These are phyloP conservation scores for Hozukius guyotensis DNA, from an alignment of 2,797 vertebrate species.

Conservation along the genomic window DNA sequence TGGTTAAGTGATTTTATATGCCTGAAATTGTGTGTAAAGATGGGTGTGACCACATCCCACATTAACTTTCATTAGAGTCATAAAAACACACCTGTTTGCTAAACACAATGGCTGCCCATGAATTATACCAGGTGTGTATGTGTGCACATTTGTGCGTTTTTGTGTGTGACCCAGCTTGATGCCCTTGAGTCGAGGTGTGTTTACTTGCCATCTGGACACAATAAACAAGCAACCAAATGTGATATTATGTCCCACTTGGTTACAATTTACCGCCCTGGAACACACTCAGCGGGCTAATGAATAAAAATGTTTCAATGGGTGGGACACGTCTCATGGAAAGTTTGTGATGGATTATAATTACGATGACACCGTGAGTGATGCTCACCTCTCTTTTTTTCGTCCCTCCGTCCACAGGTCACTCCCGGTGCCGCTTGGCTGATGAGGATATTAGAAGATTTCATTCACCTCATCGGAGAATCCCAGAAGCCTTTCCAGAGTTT, in stretches of 20 bases:
- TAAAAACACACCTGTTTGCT: conserved; percentile 49
- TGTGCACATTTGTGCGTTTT: conserved; percentile 2
- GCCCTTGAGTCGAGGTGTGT: conserved; percentile 52
- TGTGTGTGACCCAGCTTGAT: conserved; percentile 31
- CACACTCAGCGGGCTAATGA: conserved; percentile 3
- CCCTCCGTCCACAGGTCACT: conserved; percentile 84
- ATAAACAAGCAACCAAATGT: conserved; percentile 43
- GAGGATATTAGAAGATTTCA: conserved; percentile 97
- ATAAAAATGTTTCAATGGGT: conserved; percentile 24
- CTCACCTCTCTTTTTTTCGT: background rate
- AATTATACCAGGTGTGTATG: background rate
- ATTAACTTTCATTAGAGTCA: conserved; percentile 24
- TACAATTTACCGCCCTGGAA: conserved; percentile 32
- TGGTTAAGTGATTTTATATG: background rate
- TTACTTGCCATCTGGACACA: conserved; percentile 64
- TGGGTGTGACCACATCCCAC: background rate
- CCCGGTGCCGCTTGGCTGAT: conserved; percentile 94
- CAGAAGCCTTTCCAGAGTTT: conserved; percentile 98
- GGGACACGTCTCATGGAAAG: background rate
- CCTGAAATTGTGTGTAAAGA: background rate
- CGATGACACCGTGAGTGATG: background rate
- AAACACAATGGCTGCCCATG: conserved; percentile 9
- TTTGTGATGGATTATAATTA: conserved; percentile 1
- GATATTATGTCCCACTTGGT: conserved; percentile 27
- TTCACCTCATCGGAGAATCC: conserved; percentile 94